Percentiles rank a stretch among this genome's conserved stretches.
Conservation (phyloP, 2,888 invertebrate species). For the Fragum whitleyi region DNA sequence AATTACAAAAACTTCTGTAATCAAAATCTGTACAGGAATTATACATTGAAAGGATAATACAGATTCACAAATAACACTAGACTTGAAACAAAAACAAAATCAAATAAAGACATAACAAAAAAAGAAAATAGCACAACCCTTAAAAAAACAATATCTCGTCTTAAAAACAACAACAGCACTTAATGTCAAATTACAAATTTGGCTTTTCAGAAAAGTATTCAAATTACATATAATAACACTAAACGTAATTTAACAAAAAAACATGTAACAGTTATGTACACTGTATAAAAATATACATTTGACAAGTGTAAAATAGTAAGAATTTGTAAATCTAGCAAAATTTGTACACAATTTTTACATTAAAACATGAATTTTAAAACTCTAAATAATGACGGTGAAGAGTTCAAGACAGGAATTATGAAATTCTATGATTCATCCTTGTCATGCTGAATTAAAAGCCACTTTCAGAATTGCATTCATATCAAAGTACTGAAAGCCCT, state of each 20-base stretch:
- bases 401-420: no score
- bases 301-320: background rate
- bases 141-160: background rate
- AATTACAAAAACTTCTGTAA: no score
- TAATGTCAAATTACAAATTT: background rate
- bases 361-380: no score
- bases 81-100: background rate
- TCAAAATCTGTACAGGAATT: no score
- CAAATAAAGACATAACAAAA: background rate
- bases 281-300: conserved; percentile 18
- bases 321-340: background rate
- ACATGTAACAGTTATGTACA: background rate
- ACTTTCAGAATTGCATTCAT: no score
- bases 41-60: no score
- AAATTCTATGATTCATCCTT: no score
- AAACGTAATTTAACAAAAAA: background rate
- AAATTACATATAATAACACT: background rate
- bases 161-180: conserved; percentile 28
- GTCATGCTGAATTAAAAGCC: no score
- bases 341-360: background rate
- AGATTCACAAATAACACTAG: background rate
- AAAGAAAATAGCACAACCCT: background rate
- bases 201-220: background rate
- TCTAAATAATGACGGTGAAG: no score
- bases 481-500: no score